phyloP scores from a whole-genome alignment of 2,888 invertebrate genomes.

The Neuroscelio doddi region DNA sequence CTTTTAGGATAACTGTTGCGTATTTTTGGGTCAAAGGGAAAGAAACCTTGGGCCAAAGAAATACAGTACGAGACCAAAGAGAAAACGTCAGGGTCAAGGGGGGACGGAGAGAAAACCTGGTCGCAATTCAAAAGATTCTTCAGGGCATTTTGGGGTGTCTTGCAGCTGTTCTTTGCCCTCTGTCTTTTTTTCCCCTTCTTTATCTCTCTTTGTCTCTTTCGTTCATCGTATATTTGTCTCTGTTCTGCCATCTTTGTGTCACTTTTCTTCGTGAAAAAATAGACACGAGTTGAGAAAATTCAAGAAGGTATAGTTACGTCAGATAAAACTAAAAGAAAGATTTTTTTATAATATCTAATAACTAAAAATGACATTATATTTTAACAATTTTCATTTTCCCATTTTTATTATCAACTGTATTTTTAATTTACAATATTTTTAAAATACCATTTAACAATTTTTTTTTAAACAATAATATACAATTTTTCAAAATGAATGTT shows the following conservation, averaged over 20 bases:
- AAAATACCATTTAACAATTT: too few relatives aligned
- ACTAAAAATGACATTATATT: too few relatives aligned
- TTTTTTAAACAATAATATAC: too few relatives aligned
- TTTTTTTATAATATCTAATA: too few relatives aligned
- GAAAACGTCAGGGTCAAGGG: constrained; percentile 1
- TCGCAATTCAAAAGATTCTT: constrained; percentile 63
- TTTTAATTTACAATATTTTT: too few relatives aligned
- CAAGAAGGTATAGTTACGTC: too few relatives aligned
- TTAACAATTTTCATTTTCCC: too few relatives aligned
- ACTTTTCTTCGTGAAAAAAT: constrained; percentile 17
- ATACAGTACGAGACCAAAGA: constrained; percentile 24
- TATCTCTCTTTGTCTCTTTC: constrained; percentile 21
- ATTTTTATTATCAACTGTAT: too few relatives aligned
- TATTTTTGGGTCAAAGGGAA: constrained; percentile 35
- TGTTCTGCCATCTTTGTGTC: constrained; percentile 26
- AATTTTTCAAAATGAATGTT: too few relatives aligned
- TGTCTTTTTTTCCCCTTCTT: constrained; percentile 33
- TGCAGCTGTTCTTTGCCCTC: constrained; percentile 59
- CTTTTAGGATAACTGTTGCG: constrained; percentile 51
- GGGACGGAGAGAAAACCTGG: constrained; percentile 41
- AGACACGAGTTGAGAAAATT: constrained; percentile 38
- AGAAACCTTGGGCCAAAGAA: constrained; percentile 49
- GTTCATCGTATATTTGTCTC: constrained; percentile 23
- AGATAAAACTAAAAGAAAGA: too few relatives aligned
- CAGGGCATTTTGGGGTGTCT: constrained; percentile 58